Evolutionary conservation across 2,888 invertebrate genomes (phyloP), one percentile per base, ranked within the genome.

Genomic region (Epistrophe grossulariae): DNA sequence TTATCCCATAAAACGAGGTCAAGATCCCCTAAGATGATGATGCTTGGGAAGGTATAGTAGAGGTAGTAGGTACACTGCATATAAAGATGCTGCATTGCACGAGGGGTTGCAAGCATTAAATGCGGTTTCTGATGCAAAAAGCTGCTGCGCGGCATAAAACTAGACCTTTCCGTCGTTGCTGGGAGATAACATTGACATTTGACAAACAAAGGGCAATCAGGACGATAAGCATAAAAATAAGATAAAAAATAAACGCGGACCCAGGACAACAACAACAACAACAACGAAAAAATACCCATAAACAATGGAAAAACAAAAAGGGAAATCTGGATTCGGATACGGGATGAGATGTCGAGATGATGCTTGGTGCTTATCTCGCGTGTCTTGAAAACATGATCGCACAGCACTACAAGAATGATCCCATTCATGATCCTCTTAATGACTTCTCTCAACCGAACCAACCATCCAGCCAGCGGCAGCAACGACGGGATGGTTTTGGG

Each of bases 121-220:
- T 78, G 82, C 71, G 82, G 72, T 78, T 72, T 78, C 11, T 66
- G 66, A 82, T 72, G 72, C 71, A 78, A 82, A 77, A 72, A 80
- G 50, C 59, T 70, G 59, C 62, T 40, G 19, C 72, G 48, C 60
- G 11, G 11, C 15, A 7, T 11, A 9, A 64, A 24, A 60, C 19
- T 45, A 62, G 60, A 50, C 35, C 15, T 35, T 13, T 64, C 11
- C 43, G 28, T 11, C 1, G n/a, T 24, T 1, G 28, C 13, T 28
- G 55, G n/a, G 31, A 73, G 62, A 72, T 71, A 55, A 55, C 74
- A 76, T 82, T 87, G 82, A 87, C 85, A 79, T 87, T 87, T 79
- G 79, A 87, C 87, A 87, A 83, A 87, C 83, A 87, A 87, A 83
- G 87, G 87, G 76, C 79, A 79, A 87, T 83, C 87, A 83, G 55